Evolutionary conservation across 2,797 vertebrate genomes (phyloP), one percentile per base, ranked within the genome.

Genomic region (Acanthopagrus latus): DNA sequence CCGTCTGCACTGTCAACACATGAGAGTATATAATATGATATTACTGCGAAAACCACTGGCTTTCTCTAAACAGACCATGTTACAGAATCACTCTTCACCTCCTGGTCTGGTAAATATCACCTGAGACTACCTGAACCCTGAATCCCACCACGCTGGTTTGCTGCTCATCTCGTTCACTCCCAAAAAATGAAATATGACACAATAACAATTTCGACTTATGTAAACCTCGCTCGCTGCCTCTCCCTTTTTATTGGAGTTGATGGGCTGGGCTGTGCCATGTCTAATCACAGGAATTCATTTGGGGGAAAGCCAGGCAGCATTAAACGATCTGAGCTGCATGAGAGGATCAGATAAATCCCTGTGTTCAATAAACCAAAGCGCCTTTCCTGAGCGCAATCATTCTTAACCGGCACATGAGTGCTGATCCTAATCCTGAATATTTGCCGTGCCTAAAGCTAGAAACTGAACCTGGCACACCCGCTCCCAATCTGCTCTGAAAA

Each of bases 311-410:
- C 86, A 93, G 88, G 92, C 91, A 64, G 91, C 87, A 94, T 94
- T 94, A 94, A 94, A 94, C 76, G 89, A 94, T 95, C 89, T 85
- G 85, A 86, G 91, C 92, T 93, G 95, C 93, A 94, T 91, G 90
- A 95, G 94, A 93, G 89, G 93, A 95, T 95, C 93, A 95, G 94
- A 96, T 91, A 95, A 95, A 93, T 93, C 93, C 92, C 91, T 80
- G 80, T 91, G 87, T 95, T 96, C 95, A 95, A 95, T 91, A 95
- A 93, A 89, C 78, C 81, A 95, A 94, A 94, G 94, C 92, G 90
- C 91, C 92, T 95, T 95, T 94, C 93, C 92, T 91, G 80, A 94
- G 92, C 74, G 94, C 94, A 95, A 96, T 96, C 94, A 94, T 94
- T 95, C 94, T 93, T 93, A 94, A 94, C 93, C 80, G 91, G 89